Evolutionary conservation across 2,888 invertebrate genomes (phyloP), one percentile per base, ranked within the genome.

Genomic region (Drosophila basisetae): DNA sequence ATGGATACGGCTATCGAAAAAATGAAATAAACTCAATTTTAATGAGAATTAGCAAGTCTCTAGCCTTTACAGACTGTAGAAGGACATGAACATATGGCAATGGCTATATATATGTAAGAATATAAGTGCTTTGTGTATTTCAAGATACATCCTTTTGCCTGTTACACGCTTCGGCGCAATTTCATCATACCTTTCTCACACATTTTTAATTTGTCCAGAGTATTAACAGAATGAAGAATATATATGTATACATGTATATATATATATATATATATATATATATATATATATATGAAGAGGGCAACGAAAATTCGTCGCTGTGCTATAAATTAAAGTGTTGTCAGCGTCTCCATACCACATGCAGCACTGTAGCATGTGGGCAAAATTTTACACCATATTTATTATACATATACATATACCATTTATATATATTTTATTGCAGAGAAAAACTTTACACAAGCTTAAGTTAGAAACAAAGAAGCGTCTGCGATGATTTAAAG

Each of bases 301-400:
- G 54, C 35, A 56, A 58, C 63, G 72, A 80, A 83, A 81, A 79
- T 80, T 84, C 70, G 76, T 78, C 82, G 78, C 82, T 80, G 62
- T 66, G 73, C 88, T 73, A 85, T 86, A 86, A 90, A 90, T 86
- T 88, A 76, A 90, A 83, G 80, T 67, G 68, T 78, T 75, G 78
- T 78, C 80, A 78, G 69, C 83, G 75, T 66, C 80, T 73, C 75
- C 65, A 69, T 76, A 74, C 78, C 78, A 75, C 76, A 76, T 85
- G 35, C 54, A 25, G 10, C 22, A 16, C 1, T 54, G 83, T 80
- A 69, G 67, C 76, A 77, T 66, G 50, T 74, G 68, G 49, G 65
- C 66, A 63, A 75, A 72, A 87, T 78, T 89, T 84, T 83, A 75
- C 80, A 68, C 65, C 61, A 71, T 84, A 87, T 85, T 82, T 87